These are phyloP conservation scores for Morinoia aosen DNA, from an alignment of 2,888 invertebrate species.

Conservation along the genomic window DNA sequence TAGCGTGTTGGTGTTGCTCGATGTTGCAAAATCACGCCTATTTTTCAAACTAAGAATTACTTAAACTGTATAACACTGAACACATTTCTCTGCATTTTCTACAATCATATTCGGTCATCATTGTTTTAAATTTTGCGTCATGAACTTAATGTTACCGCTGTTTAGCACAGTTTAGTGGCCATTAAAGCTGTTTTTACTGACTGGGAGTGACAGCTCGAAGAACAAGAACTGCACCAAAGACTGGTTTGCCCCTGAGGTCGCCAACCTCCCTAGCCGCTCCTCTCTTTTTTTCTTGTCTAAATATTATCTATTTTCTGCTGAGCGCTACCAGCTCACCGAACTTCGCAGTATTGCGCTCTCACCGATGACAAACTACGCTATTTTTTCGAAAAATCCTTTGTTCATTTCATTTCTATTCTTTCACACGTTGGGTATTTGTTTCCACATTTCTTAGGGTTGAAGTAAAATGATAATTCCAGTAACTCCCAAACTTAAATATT, in stretches of 20 bases:
- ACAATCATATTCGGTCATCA: neutral
- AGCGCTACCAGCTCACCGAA: neutral
- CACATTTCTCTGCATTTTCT: neutral
- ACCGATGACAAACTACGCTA: too few species aligned
- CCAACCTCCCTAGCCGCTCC: neutral
- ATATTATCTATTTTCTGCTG: neutral
- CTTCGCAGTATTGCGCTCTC: too few species aligned
- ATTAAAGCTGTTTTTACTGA: neutral
- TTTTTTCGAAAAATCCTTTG: too few species aligned
- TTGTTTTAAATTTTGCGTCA: neutral
- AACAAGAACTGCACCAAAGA: constrained; percentile 3
- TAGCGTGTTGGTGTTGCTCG: too few species aligned
- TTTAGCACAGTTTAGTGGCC: neutral
- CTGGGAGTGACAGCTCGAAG: neutral
- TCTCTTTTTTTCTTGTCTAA: neutral
- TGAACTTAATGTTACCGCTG: neutral
- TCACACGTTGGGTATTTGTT: too few species aligned
- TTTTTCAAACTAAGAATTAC: too few species aligned
- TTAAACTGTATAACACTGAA: too few species aligned
- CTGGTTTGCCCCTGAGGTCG: neutral
- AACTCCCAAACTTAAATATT: too few species aligned
- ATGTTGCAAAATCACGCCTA: too few species aligned
- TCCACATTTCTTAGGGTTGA: too few species aligned
- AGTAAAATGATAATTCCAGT: too few species aligned
- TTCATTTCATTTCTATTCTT: too few species aligned